Percentiles rank a stretch among this genome's conserved stretches.
phyloP scores from a whole-genome alignment of 2,888 invertebrate genomes.

The Zygothrica quintamaculata region DNA sequence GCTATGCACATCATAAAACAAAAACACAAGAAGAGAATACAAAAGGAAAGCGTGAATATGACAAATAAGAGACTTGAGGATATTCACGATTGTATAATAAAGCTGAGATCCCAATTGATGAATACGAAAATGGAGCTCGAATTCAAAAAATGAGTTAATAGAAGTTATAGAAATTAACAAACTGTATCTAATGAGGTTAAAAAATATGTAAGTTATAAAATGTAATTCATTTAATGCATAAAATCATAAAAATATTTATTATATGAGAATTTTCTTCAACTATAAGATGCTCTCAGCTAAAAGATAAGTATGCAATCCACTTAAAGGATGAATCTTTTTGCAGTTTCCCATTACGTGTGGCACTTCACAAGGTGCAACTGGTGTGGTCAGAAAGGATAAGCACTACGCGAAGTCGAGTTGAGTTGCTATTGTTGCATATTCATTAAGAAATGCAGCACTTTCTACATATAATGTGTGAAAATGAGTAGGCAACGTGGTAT shows the following conservation, averaged over 20 bases:
- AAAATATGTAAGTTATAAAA: neutral
- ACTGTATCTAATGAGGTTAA: neutral
- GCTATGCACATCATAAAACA: constrained; percentile 85
- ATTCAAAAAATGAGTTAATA: too few species aligned
- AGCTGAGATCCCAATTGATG: neutral
- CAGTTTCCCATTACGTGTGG: neutral
- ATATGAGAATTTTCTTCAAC: too few species aligned
- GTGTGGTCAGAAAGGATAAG: constrained; percentile 47
- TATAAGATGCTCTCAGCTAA: neutral
- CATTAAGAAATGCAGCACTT: constrained; percentile 65
- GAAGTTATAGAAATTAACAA: too few species aligned
- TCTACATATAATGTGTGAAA: constrained; percentile 41
- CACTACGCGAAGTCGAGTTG: constrained; percentile 21
- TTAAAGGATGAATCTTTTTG: constrained; percentile 7
- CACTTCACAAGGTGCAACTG: constrained; percentile 41
- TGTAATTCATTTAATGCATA: too few species aligned
- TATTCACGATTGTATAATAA: constrained; percentile 1
- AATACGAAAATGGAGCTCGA: neutral
- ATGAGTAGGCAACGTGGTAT: constrained; percentile 12
- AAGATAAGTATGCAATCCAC: constrained; percentile 1
- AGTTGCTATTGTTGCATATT: constrained; percentile 64
- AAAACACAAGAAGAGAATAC: constrained; percentile 38
- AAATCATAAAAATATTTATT: too few species aligned
- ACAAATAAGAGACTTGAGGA: constrained; percentile 3
- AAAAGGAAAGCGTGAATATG: neutral